Percentiles rank a stretch among this genome's conserved stretches.
phyloP scores from a whole-genome alignment of 2,888 invertebrate genomes.

The Euzetes globulus region DNA sequence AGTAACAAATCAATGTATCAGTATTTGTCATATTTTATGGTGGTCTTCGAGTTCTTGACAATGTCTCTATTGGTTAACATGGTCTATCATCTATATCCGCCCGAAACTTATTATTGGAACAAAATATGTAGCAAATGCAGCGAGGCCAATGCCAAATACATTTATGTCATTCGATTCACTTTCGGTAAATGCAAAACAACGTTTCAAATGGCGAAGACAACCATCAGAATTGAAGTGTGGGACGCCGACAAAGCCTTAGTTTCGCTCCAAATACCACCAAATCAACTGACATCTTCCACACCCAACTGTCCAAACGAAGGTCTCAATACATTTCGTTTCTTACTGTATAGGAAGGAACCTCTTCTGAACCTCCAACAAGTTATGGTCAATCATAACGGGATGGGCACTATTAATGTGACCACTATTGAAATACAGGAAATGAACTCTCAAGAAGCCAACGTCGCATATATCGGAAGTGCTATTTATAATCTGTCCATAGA shows the following conservation, averaged over 20 bases:
- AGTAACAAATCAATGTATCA: no score
- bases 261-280: neutral
- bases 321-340: neutral
- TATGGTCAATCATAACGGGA: neutral
- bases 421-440: neutral
- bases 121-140: neutral
- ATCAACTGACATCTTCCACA: neutral
- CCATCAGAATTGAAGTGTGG: neutral
- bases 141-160: neutral
- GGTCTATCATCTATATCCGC: no score
- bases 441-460: neutral
- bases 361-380: neutral
- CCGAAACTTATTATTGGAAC: neutral
- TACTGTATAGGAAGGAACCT: neutral
- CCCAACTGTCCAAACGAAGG: neutral
- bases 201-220: neutral
- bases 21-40: no score
- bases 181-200: neutral
- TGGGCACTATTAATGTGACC: neutral
- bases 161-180: neutral
- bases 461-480: constrained; percentile 4
- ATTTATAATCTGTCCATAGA: neutral
- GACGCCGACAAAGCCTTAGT: neutral
- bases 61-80: no score
- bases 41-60: no score